Base-by-base conservation (phyloP, 1,140 invertebrate genomes). In the Monomorium pharaonis region DNA sequence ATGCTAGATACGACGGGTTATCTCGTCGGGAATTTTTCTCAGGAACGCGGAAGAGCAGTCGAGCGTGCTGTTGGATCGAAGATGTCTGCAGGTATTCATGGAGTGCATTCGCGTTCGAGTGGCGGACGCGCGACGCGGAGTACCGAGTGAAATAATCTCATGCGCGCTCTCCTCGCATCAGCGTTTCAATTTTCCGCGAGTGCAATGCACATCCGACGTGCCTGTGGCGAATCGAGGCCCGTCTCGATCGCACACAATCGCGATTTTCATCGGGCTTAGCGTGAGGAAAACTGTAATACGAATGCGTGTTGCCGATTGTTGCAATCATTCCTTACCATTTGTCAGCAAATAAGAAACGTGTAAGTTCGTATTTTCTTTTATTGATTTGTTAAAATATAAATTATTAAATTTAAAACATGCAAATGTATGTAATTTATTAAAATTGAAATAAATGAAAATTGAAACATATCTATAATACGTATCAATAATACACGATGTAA, bases 61-160 rank as follows among this genome's bases (percentile, higher is more conserved):
- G 37, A 85, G 75, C 51, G 42, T 58, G 75, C n/a, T n/a, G n/a
- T n/a, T n/a, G 76, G 76, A 85, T 85, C 76, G 76, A 85, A 85
- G 44, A 33, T 84, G 72, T 77, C 47, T 84, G 81, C 44, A 42
- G 42, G 49, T 60, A 81, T 56, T 70, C 56, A 47, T 14, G 21
- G 30, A 49, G 33, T 44, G 49, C 62, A 65, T 75, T 74, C 81
- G 58, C 74, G 58, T 62, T n/a, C 37, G 54, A n/a, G 44, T 74
- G 42, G 51, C 24, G 27, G 18, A 65, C 42, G 30, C 42, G 30
- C 24, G 63, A 2, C 7, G 42, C 18, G 18, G 6, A 42, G 30
- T 10, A 21, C 33, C 14, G 37, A 18, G 37, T 7, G 49, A 27
- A 85, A 65, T 78, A 56, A 85, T 85, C 51, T 80, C 60, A 33